Evolutionary conservation across 2,797 vertebrate species (phyloP), one percentile per base, ranked within the genome.

Genomic region (Enteromius treurensis): DNA sequence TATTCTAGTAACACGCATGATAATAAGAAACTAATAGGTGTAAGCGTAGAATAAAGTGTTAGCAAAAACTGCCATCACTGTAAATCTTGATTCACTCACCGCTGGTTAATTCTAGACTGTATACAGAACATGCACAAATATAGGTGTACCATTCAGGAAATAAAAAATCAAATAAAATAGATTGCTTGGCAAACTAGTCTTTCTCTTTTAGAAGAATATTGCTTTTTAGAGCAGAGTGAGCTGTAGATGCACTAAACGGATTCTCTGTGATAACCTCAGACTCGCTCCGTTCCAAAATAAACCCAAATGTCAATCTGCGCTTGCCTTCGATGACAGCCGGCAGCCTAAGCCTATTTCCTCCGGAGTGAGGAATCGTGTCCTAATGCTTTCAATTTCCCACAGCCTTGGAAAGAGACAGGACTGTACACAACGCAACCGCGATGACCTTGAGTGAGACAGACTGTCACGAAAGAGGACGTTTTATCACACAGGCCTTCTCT

Each of bases 291-390:
- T 81, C 76, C 70, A 79, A 87, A 89, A 87, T 84, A 81, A 86
- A 88, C 86, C 86, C 79, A 84, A 88, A 82, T 53, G 80, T 87
- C 86, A 88, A 83, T 84, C 69, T 84, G 80, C 47, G 81, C 83
- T 74, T 49, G 42, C 74, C 71, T 85, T 76, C 71, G 77, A 75
- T 80, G 83, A 84, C 81, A 87, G 79, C 40, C 53, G 55, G 77
- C 40, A 80, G 77, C 53, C 70, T 51, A 82, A 82, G 71, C 69
- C 79, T 81, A 83, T 85, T 86, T 81, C 81, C 74, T 69, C 47
- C 42, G 3, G 47, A 85, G 81, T 83, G 75, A 89, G 26, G 60
- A 80, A 86, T 82, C 26, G 37, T 60, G 69, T 79, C 79, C 85
- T 86, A 85, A 85, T 85, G 81, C 68, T 79, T 86, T 81, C 82